A percentile compares a stretch with the other conserved stretches of the same genome.
Evolutionary conservation across 2,113 vertebrate species (phyloP).

Genomic region (Sinocyclocheilus grahami): DNA sequence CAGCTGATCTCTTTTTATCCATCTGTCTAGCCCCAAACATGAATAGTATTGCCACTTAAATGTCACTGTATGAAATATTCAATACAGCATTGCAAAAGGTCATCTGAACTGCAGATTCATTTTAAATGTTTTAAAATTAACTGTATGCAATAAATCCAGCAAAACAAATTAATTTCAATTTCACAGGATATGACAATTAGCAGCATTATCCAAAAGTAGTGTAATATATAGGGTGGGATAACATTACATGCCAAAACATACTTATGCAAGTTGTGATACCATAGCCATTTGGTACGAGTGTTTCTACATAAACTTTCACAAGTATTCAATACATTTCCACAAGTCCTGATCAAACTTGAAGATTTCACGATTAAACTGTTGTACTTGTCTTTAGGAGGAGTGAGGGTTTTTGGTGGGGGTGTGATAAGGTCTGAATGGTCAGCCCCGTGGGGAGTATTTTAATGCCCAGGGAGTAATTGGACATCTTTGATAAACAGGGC

Average conservation of each 20-base stretch:
- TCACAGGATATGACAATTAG: not conserved
- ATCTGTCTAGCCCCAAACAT: not conserved
- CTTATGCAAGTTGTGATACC: not conserved
- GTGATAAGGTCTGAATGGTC: slow-evolving; percentile 21
- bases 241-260: not conserved
- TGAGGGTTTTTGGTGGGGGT: not conserved
- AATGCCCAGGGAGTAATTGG: slow-evolving; percentile 41
- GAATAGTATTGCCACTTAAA: slow-evolving; percentile 50
- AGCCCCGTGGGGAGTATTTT: slow-evolving; percentile 15
- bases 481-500: slow-evolving; percentile 24
- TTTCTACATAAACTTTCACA: not conserved
- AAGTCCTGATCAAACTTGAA: not conserved
- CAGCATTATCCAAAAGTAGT: not conserved
- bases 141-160: not conserved
- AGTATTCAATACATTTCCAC: not conserved
- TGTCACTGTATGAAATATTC: slow-evolving; percentile 56
- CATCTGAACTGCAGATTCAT: slow-evolving; percentile 19
- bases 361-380: not conserved
- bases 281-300: not conserved
- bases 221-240: not conserved
- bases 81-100: slow-evolving; percentile 35
- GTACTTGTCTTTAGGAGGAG: not conserved
- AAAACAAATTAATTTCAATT: not conserved
- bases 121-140: not conserved
- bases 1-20: not conserved